Base-by-base conservation (phyloP, 2,797 vertebrate species). In the Echiichthys vipera region DNA sequence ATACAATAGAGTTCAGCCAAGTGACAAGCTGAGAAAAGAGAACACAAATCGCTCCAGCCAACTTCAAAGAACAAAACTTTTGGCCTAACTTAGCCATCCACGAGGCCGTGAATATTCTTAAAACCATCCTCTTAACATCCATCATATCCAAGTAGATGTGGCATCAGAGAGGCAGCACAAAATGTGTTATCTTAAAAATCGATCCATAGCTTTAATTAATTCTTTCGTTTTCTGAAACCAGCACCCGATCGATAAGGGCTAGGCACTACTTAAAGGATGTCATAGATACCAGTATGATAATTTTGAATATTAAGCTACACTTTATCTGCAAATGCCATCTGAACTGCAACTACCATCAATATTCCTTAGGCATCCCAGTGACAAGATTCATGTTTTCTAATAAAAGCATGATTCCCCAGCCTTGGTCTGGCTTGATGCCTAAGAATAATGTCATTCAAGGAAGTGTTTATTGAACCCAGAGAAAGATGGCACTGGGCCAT, bases 301-400 rank as follows among this genome's bases (percentile, higher is more conserved):
- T 92, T 92, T 84, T 71, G 76, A 92, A 91, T 90, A 92, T 93
- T 91, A 92, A 93, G 82, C 76, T 83, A 65, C 73, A 87, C 84
- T 92, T 90, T 91, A 89, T 93, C 90, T 91, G 83, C 80, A 90
- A 88, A 90, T 88, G 88, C 77, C 81, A 90, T 69, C 81, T n/a
- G 2, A 85, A 88, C 78, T 74, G 78, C 68, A 81, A 66, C 78
- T 47, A 78, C 72, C 84, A 88, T 92, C 87, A 89, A 90, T 92
- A 91, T 91, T 92, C 90, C 80, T 80, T 67, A 86, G 81, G 80
- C 86, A 74, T 83, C 63, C 54, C 70, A 53, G 80, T 86, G 89
- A 91, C 85, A 89, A 91, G 90, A 93, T 92, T 87, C 85, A 92
- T 93, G 88, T 89, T 90, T 90, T 93, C 83, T 91, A 91, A 93